Conservation (phyloP, 2,797 vertebrate genomes). For the Cyclura pinguis region DNA sequence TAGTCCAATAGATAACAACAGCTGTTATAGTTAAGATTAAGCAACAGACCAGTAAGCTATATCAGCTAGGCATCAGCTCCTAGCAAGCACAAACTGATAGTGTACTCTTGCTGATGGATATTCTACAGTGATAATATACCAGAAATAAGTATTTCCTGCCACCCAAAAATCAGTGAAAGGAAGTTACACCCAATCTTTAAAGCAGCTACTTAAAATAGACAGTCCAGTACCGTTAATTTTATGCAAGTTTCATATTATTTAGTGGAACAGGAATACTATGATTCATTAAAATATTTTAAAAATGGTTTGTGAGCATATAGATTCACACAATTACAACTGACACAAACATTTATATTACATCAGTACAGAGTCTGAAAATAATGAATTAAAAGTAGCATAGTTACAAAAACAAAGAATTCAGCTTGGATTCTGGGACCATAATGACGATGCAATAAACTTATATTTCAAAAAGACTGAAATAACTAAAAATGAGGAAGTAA, state of each 20-base stretch:
- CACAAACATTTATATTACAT: background rate
- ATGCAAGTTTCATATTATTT: background rate
- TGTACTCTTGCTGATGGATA: background rate
- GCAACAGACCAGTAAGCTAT: slow-evolving; percentile 52
- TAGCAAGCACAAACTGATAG: slow-evolving; percentile 54
- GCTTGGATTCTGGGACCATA: too few species aligned
- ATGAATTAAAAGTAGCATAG: too few species aligned
- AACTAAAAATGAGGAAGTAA: too few species aligned
- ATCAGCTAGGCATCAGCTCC: slow-evolving; percentile 34
- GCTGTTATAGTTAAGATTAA: slow-evolving; percentile 29
- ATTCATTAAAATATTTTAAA: slow-evolving; percentile 35
- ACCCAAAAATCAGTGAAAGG: slow-evolving; percentile 63
- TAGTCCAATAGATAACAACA: background rate
- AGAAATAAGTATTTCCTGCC: slow-evolving; percentile 55
- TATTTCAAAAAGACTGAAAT: too few species aligned
- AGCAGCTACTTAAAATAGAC: slow-evolving; percentile 55
- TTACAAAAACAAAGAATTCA: too few species aligned
- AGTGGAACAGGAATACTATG: slow-evolving; percentile 53
- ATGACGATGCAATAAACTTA: too few species aligned
- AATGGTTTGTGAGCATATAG: background rate
- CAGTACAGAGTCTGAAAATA: background rate
- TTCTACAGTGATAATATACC: slow-evolving; percentile 47
- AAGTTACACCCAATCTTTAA: slow-evolving; percentile 69
- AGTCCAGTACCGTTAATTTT: slow-evolving; percentile 52
- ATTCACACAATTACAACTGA: background rate